Base-by-base conservation (phyloP, 2,888 invertebrate species). In the Eristalis intricaria region DNA sequence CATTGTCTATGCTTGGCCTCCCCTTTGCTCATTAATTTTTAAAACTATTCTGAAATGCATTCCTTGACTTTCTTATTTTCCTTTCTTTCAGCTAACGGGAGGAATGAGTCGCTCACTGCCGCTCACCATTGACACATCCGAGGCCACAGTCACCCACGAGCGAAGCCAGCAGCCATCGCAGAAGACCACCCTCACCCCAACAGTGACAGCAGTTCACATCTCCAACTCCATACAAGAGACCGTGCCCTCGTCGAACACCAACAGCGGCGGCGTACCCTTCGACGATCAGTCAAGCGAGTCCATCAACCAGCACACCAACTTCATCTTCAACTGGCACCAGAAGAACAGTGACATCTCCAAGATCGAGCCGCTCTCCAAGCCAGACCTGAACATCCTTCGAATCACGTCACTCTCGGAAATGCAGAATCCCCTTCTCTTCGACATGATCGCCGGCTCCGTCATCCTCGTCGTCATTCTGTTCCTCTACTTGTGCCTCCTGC, bases 31-130 rank as follows among this genome's bases (percentile, higher is more conserved):
- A 1, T 32, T 40, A 40, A 40, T 40, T 40, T 15, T 15, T 40
- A 29, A 58, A 32, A 8, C 8, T 10, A 11, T 70, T 70, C 3
- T 56, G 15, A 26, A 58, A 29, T 63, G 23, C 65, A 26, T 29
- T 26, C 35, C 23, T 29, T 63, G n/a, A 74, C 66, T 63, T 61
- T 50, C 29, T 35, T 70, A 29, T 71, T 32, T 23, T 65, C 35
- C 35, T 87, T 79, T 56, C 19, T 78, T 69, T 64, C 89, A 93
- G 92, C 88, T 91, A 32, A 92, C 91, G 60, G 92, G 92, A n/a
- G 88, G 90, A 84, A 92, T 92, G 92, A 92, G 92, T 22, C 91
- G 92, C 64, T 92, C 93, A 40, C 89, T 91, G 65, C 93, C 93
- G 38, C 89, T 93, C 4, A 91, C 91, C 58, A 92, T 93, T 89